These are phyloP conservation scores for Nymphalis urticae DNA, from an alignment of 2,888 invertebrate genomes.

Conservation along the genomic window DNA sequence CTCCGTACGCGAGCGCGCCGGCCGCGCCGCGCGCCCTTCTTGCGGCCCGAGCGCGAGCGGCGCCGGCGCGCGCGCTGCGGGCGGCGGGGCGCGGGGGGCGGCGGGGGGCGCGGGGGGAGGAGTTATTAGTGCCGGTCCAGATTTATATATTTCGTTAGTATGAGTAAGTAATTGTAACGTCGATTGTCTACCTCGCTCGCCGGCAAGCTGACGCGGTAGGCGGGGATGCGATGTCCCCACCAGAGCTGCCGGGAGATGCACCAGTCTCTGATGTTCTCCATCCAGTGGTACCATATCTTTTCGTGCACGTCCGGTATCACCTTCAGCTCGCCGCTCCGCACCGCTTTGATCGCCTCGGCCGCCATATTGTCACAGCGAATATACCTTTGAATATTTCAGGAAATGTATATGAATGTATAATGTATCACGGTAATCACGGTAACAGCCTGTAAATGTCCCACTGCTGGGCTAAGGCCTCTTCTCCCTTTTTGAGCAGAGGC, in stretches of 20 bases:
- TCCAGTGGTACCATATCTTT: conserved; percentile 97
- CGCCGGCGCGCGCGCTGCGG: conserved; percentile 48
- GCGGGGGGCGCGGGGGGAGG: conserved; percentile 4
- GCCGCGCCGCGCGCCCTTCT: conserved; percentile 51
- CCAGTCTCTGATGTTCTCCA: conserved; percentile 98
- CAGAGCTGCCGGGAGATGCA: conserved; percentile 98
- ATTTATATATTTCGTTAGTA: too few species aligned
- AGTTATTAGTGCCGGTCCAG: too few species aligned
- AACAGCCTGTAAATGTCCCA: too few species aligned
- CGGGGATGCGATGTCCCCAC: conserved; percentile 99
- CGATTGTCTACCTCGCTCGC: conserved; percentile 29
- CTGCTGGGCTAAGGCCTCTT: too few species aligned
- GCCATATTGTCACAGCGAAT: conserved; percentile 96
- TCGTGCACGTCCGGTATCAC: conserved; percentile 95
- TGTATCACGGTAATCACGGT: too few species aligned
- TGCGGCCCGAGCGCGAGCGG: conserved; percentile 66
- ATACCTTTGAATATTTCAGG: conserved; percentile 78
- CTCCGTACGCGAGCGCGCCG: neutral
- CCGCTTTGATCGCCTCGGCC: conserved; percentile 89
- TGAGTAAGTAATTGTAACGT: too few species aligned
- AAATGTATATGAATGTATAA: too few species aligned
- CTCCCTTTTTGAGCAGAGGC: too few species aligned
- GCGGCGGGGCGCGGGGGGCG: conserved; percentile 38
- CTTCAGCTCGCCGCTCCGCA: conserved; percentile 89
- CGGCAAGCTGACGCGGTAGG: conserved; percentile 85